Evolutionary conservation across 2,797 vertebrate species (phyloP), one percentile per base, ranked within the genome.

Genomic region (Anguilla anguilla): DNA sequence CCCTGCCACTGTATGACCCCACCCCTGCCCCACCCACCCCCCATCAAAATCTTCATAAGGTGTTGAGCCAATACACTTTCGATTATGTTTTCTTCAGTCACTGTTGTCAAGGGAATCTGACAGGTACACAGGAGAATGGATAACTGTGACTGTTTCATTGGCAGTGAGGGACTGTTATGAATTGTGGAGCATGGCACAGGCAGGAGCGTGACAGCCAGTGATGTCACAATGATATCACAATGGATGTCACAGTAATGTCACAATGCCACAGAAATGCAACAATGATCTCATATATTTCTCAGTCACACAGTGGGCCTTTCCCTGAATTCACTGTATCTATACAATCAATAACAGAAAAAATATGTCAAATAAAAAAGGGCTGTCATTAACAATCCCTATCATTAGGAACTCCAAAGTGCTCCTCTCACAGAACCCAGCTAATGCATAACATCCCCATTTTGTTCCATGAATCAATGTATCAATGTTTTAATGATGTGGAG

Each of bases 141-240:
- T 61, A 77, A 79, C 39, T 22, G 39, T 55, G 85, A 53, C 83
- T 22, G 43, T 85, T 31, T 85, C 64, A 79, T 49, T 59, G 84
- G 83, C 53, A 19, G 25, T 39, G 72, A 83, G n/a, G 25, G 28
- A 64, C 64, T 43, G 6, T 51, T 43, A 77, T 88, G 87, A 49
- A 31, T 77, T 85, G 83, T 51, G 43, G 31, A 19, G 31, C 11
- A 74, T 79, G 69, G 69, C 87, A 88, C 84, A 83, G 69, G 83
- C n/a, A 83, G 35, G 35, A 61, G 87, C 31, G n/a, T 74, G 43
- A 88, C 84, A 43, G 55, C 69, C 25, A 43, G 69, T 79, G 83
- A 88, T 85, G 87, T 84, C 87, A 81, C 77, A 81, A 81, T 51
- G 77, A 49, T 81, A n/a, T 81, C 77, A 81, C 77, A 81, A 81